Evolutionary conservation across 2,113 vertebrate genomes (phyloP).

Genomic region (Hyperoodon ampullatus): DNA sequence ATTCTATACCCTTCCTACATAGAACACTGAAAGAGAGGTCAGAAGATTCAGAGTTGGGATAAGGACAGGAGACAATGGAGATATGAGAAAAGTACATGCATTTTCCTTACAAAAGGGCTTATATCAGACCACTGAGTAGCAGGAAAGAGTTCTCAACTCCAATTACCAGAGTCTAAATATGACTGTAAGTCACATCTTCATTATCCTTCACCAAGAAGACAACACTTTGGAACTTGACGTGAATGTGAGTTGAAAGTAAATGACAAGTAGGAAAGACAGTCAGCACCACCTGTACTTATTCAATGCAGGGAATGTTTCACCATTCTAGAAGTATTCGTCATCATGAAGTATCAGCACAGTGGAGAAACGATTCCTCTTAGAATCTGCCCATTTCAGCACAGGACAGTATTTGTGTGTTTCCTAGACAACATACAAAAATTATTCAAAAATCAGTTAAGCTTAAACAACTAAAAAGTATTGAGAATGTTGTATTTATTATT

Average conservation of each 20-base stretch:
- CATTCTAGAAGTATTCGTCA: not conserved
- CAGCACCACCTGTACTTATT: not conserved
- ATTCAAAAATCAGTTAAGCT: not conserved
- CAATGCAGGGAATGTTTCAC: not conserved
- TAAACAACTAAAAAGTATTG: slow-evolving; percentile 11
- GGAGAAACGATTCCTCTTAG: not conserved
- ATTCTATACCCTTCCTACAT: not conserved
- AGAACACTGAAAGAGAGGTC: not conserved
- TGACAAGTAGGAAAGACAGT: not conserved
- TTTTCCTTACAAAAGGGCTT: not conserved
- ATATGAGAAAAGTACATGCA: not conserved
- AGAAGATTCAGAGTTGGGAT: not conserved
- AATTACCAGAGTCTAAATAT: not conserved
- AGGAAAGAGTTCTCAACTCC: not conserved
- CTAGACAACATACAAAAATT: not conserved
- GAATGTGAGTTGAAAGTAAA: slow-evolving; percentile 35
- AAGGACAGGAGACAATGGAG: not conserved
- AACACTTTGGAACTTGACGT: not conserved
- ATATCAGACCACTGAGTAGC: not conserved
- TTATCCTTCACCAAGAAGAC: not conserved
- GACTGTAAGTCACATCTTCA: not conserved
- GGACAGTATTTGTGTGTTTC: not conserved
- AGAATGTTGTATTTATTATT: not conserved
- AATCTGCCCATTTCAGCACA: not conserved
- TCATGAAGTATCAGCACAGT: not conserved